A percentile compares a stretch with the other conserved stretches of the same genome.
Evolutionary conservation across 2,888 invertebrate species (phyloP).

Genomic region (Drosophila fulvimacula): DNA sequence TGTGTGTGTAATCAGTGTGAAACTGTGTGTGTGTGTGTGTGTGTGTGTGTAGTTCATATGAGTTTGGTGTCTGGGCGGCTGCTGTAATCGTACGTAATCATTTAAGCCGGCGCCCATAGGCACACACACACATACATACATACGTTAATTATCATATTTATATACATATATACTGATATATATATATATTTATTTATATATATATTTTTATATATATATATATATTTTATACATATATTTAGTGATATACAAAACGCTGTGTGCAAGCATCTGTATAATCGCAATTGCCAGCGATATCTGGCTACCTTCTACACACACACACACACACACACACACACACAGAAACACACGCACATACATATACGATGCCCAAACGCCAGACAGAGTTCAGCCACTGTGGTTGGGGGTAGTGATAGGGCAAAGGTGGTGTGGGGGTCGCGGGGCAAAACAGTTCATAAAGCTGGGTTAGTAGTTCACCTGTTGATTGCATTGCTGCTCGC

Average conservation of each 20-base stretch:
- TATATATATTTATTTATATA: background rate
- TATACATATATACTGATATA: background rate
- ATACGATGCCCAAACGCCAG: constrained; percentile 1
- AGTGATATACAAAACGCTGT: constrained; percentile 14
- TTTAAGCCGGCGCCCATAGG: constrained; percentile 38
- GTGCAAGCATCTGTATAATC: constrained; percentile 49
- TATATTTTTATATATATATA: background rate
- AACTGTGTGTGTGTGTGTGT: constrained; percentile 3
- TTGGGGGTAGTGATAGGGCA: background rate
- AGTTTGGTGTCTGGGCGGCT: constrained; percentile 37
- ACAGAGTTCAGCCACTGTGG: background rate
- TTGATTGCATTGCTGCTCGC: constrained; percentile 45
- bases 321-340: background rate
- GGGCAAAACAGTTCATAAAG: constrained; percentile 29
- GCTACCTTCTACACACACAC: background rate
- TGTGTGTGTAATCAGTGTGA: constrained; percentile 1
- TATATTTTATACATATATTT: background rate
- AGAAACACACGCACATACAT: too few relatives aligned
- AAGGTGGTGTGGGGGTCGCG: background rate
- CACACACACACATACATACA: background rate
- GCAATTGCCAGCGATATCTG: constrained; percentile 33
- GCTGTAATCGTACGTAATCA: constrained; percentile 50
- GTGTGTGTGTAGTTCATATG: constrained; percentile 18
- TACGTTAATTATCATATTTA: background rate
- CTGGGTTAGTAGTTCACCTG: constrained; percentile 69